Percentiles rank a stretch among this genome's conserved stretches.
phyloP scores from a whole-genome alignment of 2,113 vertebrate species.

The Plecturocebus donacophilus region DNA sequence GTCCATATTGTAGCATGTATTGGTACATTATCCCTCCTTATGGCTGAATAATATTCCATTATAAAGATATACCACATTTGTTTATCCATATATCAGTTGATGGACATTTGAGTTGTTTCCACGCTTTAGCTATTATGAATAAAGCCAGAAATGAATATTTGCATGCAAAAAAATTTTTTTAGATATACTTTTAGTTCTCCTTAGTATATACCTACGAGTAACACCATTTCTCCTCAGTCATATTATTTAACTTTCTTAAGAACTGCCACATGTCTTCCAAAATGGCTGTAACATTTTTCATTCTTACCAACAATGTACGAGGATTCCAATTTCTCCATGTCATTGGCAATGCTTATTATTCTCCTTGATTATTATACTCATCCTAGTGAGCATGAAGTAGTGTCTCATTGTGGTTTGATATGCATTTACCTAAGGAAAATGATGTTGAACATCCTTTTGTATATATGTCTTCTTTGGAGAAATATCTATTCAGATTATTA shows the following conservation, averaged over 20 bases:
- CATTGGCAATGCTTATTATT: not conserved
- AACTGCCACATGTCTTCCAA: constrained; percentile 9
- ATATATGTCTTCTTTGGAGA: not conserved
- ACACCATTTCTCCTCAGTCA: not conserved
- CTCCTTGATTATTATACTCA: not conserved
- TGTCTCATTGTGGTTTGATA: not conserved
- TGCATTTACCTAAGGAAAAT: not conserved
- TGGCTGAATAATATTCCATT: not conserved
- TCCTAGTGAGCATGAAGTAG: not conserved
- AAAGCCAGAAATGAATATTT: not conserved
- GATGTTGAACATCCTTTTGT: not conserved
- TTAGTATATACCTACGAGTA: not conserved
- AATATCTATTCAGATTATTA: not conserved
- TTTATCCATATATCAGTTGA: not conserved
- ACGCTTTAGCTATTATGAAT: not conserved
- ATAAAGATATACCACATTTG: not conserved
- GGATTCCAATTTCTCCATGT: not conserved
- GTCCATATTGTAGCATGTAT: not conserved
- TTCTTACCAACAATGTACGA: not conserved
- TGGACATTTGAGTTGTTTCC: not conserved
- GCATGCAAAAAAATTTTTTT: not conserved
- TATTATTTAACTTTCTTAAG: not conserved
- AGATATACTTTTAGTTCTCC: not conserved
- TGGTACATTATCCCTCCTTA: not conserved
- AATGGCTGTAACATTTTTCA: not conserved